A percentile compares a stretch with the other conserved stretches of the same genome.
These are phyloP conservation scores for Melanostoma mellinum DNA, from an alignment of 2,888 invertebrate genomes.

Conservation along the genomic window DNA sequence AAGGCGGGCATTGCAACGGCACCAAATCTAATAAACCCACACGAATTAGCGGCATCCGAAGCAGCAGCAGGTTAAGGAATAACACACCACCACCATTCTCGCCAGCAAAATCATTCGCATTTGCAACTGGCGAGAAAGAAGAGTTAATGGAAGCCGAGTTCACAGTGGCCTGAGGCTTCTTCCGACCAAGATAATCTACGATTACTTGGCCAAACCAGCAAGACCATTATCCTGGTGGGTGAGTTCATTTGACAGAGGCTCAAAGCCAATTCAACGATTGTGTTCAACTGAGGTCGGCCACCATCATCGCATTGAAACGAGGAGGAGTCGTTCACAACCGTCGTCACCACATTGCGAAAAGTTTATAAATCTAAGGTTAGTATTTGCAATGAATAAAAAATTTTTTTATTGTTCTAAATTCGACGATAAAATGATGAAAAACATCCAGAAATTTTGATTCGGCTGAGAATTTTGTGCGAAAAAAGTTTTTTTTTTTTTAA, in stretches of 20 bases:
- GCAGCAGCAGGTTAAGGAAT: slow-evolving; percentile 47
- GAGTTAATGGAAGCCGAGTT: slow-evolving; percentile 65
- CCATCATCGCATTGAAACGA: slow-evolving; percentile 42
- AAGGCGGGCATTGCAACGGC: slow-evolving; percentile 53
- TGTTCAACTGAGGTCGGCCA: slow-evolving; percentile 47
- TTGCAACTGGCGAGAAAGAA: slow-evolving; percentile 60
- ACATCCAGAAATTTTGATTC: background rate
- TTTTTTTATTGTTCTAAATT: background rate
- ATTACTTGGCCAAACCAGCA: slow-evolving; percentile 46
- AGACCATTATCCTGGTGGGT: slow-evolving; percentile 41
- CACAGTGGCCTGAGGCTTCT: slow-evolving; percentile 56
- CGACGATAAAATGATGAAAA: background rate
- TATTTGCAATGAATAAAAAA: slow-evolving; percentile 41
- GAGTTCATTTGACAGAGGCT: slow-evolving; percentile 47
- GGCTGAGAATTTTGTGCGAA: background rate
- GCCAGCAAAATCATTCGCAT: slow-evolving; percentile 48
- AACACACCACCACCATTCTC: slow-evolving; percentile 47
- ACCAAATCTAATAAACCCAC: slow-evolving; percentile 16
- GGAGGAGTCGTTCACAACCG: slow-evolving; percentile 38
- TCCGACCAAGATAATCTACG: slow-evolving; percentile 47
- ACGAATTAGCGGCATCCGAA: slow-evolving; percentile 27
- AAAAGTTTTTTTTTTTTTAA: background rate
- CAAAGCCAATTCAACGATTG: slow-evolving; percentile 57
- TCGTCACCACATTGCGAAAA: slow-evolving; percentile 41
- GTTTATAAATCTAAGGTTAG: slow-evolving; percentile 67